Evolutionary conservation across 2,797 vertebrate species (phyloP).

Genomic region (Sebastolobus alascanus): DNA sequence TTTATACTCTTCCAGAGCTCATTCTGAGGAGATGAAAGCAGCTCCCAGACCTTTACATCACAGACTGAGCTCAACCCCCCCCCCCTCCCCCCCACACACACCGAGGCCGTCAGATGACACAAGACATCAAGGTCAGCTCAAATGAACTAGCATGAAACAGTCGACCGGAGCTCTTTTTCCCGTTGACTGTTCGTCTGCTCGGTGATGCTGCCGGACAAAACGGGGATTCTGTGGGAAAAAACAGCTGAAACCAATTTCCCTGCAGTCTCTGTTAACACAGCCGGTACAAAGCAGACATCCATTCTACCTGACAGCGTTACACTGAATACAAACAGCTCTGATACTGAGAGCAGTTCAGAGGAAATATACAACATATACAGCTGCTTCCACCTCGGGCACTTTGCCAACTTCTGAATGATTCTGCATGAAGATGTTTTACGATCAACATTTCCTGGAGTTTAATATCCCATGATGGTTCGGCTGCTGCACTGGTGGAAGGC

Average conservation of each 20-base stretch:
- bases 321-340: conserved; percentile 53
- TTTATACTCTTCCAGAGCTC: not conserved
- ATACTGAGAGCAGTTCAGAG: conserved; percentile 56
- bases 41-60: conserved; percentile 12
- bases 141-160: conserved; percentile 10
- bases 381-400: not conserved
- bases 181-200: not conserved
- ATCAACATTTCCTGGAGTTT: not conserved
- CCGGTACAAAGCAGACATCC: conserved; percentile 13
- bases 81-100: not conserved
- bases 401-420: conserved; percentile 2
- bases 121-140: conserved; percentile 27
- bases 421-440: conserved; percentile 6
- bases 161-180: not conserved
- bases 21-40: not conserved
- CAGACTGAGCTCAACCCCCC: conserved; percentile 2
- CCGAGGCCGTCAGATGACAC: not conserved
- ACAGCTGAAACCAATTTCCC: conserved; percentile 35
- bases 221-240: conserved; percentile 7
- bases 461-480: not conserved
- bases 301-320: conserved; percentile 45
- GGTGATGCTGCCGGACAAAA: conserved; percentile 3
- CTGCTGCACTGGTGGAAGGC: not conserved
- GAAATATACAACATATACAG: conserved; percentile 24
- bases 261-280: conserved; percentile 19